A percentile compares a stretch with the other conserved stretches of the same genome.
Evolutionary conservation across 1,140 invertebrate species (phyloP).

Genomic region (Drosophila lacertosa): DNA sequence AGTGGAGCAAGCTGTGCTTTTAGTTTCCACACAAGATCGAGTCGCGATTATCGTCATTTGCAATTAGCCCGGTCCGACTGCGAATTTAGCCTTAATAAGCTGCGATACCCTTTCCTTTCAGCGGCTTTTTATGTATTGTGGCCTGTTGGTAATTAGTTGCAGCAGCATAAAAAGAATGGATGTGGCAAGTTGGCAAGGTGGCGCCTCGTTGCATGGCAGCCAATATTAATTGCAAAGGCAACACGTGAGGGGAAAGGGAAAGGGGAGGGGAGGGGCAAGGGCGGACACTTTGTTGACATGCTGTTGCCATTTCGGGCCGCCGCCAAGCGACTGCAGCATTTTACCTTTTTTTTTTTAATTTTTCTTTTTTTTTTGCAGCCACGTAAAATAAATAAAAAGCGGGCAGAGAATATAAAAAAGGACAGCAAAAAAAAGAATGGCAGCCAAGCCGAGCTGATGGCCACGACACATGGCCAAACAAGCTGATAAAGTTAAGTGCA

Average conservation of each 20-base stretch:
- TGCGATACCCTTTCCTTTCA: too few relatives aligned
- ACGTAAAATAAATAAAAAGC: conserved; percentile 27
- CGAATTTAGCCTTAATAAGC: too few relatives aligned
- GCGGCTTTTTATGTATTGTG: conserved; percentile 10
- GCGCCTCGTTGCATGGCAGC: conserved; percentile 2
- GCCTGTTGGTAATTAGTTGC: conserved; percentile 16
- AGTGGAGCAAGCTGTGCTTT: too few relatives aligned
- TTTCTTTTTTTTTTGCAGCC: conserved; percentile 9
- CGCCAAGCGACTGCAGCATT: conserved; percentile 1
- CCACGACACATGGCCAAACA: conserved; percentile 46
- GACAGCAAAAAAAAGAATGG: conserved; percentile 15
- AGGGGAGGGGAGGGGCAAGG: background rate
- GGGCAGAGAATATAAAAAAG: too few relatives aligned
- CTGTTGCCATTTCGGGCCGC: conserved; percentile 49
- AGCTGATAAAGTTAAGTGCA: conserved; percentile 77
- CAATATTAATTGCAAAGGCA: conserved; percentile 17
- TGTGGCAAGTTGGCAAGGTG: conserved; percentile 8
- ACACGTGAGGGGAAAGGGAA: background rate
- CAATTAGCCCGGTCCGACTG: too few relatives aligned
- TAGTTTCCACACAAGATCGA: too few relatives aligned
- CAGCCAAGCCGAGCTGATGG: conserved; percentile 11
- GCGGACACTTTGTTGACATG: conserved; percentile 40
- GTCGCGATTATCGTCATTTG: too few relatives aligned
- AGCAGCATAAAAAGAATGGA: conserved; percentile 11
- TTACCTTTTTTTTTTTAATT: too few relatives aligned